A percentile compares a stretch with the other conserved stretches of the same genome.
phyloP scores from a whole-genome alignment of 2,797 vertebrate species.

The Platalea minor region DNA sequence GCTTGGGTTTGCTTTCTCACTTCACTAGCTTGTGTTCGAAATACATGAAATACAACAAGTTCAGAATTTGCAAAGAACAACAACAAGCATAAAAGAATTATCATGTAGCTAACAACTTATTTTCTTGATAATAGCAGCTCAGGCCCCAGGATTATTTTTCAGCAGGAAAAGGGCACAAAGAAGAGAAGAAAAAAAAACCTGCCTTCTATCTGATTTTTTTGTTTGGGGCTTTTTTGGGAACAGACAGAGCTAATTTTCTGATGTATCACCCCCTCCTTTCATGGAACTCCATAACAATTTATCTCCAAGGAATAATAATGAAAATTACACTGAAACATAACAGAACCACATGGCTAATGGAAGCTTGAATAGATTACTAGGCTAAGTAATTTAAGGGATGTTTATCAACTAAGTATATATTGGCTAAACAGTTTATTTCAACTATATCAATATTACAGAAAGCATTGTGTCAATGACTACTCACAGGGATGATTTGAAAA shows the following conservation, averaged over 20 bases:
- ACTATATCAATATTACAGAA: not conserved
- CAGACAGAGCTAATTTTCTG: not conserved
- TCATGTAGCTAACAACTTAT: not conserved
- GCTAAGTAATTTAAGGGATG: not conserved
- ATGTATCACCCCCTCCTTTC: not conserved
- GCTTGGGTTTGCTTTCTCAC: not conserved
- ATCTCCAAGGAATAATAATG: slow-evolving; percentile 16
- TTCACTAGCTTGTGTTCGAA: not conserved
- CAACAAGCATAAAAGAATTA: not conserved
- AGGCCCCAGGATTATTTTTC: not conserved
- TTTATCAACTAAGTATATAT: slow-evolving; percentile 8
- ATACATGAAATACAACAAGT: not conserved
- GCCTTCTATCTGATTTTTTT: not conserved
- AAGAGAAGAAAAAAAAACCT: not conserved
- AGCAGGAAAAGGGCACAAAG: not conserved
- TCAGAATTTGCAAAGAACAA: not conserved
- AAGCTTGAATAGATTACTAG: not conserved
- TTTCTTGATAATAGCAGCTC: not conserved
- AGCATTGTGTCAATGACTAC: not conserved
- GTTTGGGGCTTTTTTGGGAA: not conserved
- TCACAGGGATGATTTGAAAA: not conserved
- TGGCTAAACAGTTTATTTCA: slow-evolving; percentile 12
- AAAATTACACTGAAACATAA: slow-evolving; percentile 29
- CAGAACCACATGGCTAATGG: slow-evolving; percentile 22
- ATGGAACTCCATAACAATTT: not conserved